Percentiles rank a stretch among this genome's conserved stretches.
phyloP scores from a whole-genome alignment of 2,113 vertebrate genomes.

The Galbula dea region DNA sequence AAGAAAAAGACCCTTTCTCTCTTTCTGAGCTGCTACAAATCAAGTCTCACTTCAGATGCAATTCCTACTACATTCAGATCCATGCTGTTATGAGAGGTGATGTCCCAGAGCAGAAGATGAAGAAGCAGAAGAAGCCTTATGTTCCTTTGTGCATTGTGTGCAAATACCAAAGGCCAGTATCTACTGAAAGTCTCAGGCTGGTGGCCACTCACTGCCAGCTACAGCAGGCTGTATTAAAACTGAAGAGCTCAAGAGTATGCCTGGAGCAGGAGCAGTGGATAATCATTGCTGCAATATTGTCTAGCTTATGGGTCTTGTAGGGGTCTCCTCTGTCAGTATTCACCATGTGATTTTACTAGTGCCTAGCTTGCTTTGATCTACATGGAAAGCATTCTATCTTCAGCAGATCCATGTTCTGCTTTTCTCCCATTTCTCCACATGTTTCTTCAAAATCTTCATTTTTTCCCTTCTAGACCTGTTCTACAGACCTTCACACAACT shows the following conservation, averaged over 20 bases:
- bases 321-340: not conserved
- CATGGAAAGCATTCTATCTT: not conserved
- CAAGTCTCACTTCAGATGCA: not conserved
- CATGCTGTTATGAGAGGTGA: accelerated
- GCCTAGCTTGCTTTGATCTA: not conserved
- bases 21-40: not conserved
- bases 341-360: not conserved
- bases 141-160: accelerated
- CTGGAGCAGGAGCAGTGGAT: not conserved
- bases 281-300: not conserved
- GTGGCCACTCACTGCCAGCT: not conserved
- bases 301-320: not conserved
- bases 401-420: not conserved
- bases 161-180: not conserved
- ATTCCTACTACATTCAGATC: not conserved
- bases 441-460: not conserved
- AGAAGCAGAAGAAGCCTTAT: too few relatives aligned
- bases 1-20: not conserved
- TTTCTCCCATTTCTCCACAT: not conserved
- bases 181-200: not conserved
- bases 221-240: not conserved
- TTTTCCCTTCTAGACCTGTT: not conserved
- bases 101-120: not conserved
- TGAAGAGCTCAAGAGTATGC: not conserved
- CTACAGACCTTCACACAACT: not conserved